These are phyloP conservation scores for Idris sp. DNA, from an alignment of 1,140 invertebrate genomes.

Conservation along the genomic window DNA sequence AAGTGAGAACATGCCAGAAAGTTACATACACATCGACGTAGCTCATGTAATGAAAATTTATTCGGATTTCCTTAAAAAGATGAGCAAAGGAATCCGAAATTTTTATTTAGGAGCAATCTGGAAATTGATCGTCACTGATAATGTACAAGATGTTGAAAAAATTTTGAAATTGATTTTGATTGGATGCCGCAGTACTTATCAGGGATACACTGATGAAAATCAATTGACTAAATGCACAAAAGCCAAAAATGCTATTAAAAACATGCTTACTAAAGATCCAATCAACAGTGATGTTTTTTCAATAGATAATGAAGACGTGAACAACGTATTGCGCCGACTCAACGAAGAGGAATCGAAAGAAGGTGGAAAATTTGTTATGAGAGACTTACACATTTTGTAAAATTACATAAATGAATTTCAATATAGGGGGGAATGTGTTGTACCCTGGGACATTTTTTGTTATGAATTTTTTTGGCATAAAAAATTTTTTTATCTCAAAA, in stretches of 20 bases:
- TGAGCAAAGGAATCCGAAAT: not conserved
- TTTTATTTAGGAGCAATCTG: not conserved
- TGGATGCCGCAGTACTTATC: not conserved
- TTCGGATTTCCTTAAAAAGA: not conserved
- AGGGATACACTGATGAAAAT: not conserved
- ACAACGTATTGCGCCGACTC: too few species aligned
- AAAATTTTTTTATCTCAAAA: too few species aligned
- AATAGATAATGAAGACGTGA: not conserved
- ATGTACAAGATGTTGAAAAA: conserved; percentile 1
- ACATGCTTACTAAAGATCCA: too few species aligned
- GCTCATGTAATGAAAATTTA: conserved; percentile 21
- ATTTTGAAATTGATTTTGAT: conserved; percentile 11
- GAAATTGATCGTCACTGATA: not conserved
- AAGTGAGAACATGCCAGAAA: conserved; percentile 3
- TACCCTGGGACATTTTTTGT: too few species aligned
- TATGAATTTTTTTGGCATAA: too few species aligned
- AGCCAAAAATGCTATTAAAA: not conserved
- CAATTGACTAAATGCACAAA: not conserved
- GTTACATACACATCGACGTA: conserved; percentile 22
- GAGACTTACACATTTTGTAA: too few species aligned
- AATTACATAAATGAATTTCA: too few species aligned
- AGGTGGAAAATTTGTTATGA: too few species aligned
- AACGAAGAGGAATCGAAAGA: too few species aligned
- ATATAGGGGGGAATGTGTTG: too few species aligned
- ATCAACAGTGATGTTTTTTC: too few species aligned